A percentile compares a stretch with the other conserved stretches of the same genome.
Evolutionary conservation across 1,140 invertebrate species (phyloP).

Genomic region (Drosophila guanche): DNA sequence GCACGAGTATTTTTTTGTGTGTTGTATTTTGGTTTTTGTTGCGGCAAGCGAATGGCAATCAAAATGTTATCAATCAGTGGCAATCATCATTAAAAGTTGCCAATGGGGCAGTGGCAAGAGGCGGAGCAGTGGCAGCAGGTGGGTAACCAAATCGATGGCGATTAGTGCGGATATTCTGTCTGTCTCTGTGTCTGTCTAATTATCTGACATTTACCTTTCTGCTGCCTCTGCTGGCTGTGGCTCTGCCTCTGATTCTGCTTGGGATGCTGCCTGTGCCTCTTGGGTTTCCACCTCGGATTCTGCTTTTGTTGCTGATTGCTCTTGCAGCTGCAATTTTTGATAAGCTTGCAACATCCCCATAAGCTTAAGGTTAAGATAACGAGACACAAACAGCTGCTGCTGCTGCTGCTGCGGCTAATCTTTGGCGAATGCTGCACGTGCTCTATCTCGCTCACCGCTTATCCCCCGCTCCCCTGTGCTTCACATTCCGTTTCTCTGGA

Average conservation of each 20-base stretch:
- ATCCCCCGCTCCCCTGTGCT: slow-evolving; percentile 1
- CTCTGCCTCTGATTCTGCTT: slow-evolving; percentile 1
- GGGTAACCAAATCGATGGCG: background rate
- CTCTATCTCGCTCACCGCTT: slow-evolving; percentile 14
- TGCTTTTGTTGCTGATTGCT: background rate
- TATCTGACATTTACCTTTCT: slow-evolving; percentile 34
- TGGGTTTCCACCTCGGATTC: no score
- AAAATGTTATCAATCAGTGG: slow-evolving; percentile 70
- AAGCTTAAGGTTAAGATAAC: slow-evolving; percentile 17
- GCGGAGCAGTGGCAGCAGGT: background rate
- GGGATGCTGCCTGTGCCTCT: background rate
- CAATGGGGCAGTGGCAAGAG: background rate
- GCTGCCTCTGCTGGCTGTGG: slow-evolving; percentile 1
- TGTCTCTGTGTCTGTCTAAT: slow-evolving; percentile 27
- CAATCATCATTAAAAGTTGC: slow-evolving; percentile 73
- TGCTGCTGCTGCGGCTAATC: slow-evolving; percentile 13
- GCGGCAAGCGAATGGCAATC: slow-evolving; percentile 28
- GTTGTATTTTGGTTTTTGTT: no score
- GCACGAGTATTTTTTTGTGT: slow-evolving; percentile 11
- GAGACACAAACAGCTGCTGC: slow-evolving; percentile 23
- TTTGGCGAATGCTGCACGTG: slow-evolving; percentile 50
- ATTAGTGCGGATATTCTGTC: no score
- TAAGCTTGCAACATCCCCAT: slow-evolving; percentile 13
- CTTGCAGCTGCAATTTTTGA: slow-evolving; percentile 37
- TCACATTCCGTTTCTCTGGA: no score